Evolutionary conservation across 2,797 vertebrate species (phyloP).

Genomic region (Alexandromys oeconomus): DNA sequence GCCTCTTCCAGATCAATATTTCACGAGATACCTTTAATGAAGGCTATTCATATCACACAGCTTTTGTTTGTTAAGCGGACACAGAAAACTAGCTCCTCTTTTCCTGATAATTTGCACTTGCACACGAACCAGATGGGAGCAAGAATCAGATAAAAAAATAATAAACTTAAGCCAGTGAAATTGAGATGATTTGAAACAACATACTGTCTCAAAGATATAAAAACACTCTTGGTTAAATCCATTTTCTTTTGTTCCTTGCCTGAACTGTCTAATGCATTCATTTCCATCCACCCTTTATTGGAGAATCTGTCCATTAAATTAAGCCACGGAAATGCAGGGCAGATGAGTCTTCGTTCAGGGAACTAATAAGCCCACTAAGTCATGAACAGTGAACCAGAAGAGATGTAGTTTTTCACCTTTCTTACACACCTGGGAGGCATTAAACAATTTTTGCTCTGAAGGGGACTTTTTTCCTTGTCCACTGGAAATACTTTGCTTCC

Average conservation of each 20-base stretch:
- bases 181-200: constrained; percentile 77
- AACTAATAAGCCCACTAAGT: constrained; percentile 81
- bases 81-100: constrained; percentile 81
- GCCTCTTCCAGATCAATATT: constrained; percentile 80
- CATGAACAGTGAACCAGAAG: constrained; percentile 74
- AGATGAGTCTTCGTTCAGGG: constrained; percentile 79
- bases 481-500: constrained; percentile 77
- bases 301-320: constrained; percentile 78
- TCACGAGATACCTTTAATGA: constrained; percentile 80
- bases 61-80: constrained; percentile 85
- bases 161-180: constrained; percentile 78
- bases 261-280: constrained; percentile 76
- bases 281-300: constrained; percentile 77
- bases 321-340: constrained; percentile 77
- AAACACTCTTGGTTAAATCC: constrained; percentile 72
- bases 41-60: constrained; percentile 64
- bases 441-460: constrained; percentile 83
- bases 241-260: constrained; percentile 75
- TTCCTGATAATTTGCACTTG: constrained; percentile 73
- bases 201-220: constrained; percentile 73
- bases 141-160: constrained; percentile 78
- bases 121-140: constrained; percentile 68
- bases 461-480: constrained; percentile 74
- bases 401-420: constrained; percentile 81
- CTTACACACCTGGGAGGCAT: constrained; percentile 84